phyloP scores from a whole-genome alignment of 2,888 invertebrate genomes.

The Agrotis segetum region DNA sequence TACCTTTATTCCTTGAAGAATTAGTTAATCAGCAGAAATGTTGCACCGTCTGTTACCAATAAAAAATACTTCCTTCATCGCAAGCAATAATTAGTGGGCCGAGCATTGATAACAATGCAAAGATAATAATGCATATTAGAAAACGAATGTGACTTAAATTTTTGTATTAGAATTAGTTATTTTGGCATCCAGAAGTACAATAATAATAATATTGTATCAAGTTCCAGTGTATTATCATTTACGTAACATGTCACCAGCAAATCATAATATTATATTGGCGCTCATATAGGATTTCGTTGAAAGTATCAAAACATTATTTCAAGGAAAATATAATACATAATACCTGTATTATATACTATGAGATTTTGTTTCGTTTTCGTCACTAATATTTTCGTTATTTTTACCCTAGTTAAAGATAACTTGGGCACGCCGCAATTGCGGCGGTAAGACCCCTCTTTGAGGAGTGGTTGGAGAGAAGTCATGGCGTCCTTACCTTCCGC shows the following conservation, averaged over 20 bases:
- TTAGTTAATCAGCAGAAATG: neutral
- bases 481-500: too few species aligned
- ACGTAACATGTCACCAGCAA: conserved; percentile 4
- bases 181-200: too few species aligned
- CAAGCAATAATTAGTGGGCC: too few species aligned
- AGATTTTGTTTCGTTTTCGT: neutral
- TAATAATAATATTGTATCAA: neutral
- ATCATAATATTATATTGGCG: neutral
- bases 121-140: too few species aligned
- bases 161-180: too few species aligned
- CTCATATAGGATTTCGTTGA: neutral
- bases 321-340: conserved; percentile 4
- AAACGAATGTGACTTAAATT: neutral
- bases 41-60: neutral
- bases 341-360: neutral
- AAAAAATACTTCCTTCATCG: too few species aligned
- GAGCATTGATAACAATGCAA: too few species aligned
- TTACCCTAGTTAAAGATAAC: too few species aligned
- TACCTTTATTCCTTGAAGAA: neutral
- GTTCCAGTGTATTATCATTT: conserved; percentile 7
- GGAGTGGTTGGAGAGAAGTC: too few species aligned
- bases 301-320: conserved; percentile 13
- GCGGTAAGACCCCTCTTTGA: too few species aligned
- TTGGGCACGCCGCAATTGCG: too few species aligned
- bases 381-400: neutral